phyloP scores from a whole-genome alignment of 2,888 invertebrate species.

The Agrypnus murinus region DNA sequence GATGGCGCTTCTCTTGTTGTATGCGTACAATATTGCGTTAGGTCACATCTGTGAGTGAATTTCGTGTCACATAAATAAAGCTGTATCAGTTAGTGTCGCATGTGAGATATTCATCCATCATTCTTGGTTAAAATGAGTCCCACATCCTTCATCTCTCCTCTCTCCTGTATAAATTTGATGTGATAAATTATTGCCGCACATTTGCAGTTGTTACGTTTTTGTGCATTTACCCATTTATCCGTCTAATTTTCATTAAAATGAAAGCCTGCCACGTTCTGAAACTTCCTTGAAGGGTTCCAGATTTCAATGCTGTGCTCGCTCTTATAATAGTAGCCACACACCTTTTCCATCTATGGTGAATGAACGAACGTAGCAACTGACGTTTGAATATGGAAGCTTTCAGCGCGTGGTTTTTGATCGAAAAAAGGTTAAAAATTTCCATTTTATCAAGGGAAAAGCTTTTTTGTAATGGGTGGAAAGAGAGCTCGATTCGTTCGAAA shows the following conservation, averaged over 20 bases:
- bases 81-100: slow-evolving; percentile 59
- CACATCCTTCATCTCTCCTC: slow-evolving; percentile 53
- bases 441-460: neutral
- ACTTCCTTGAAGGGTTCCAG: no score
- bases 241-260: slow-evolving; percentile 45
- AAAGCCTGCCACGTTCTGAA: slow-evolving; percentile 4
- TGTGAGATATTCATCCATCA: slow-evolving; percentile 59
- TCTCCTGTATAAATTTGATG: slow-evolving; percentile 47
- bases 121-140: slow-evolving; percentile 48
- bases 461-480: neutral
- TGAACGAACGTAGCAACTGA: slow-evolving; percentile 24
- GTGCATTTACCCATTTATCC: slow-evolving; percentile 33
- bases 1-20: slow-evolving; percentile 28
- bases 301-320: slow-evolving; percentile 3
- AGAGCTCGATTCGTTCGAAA: neutral
- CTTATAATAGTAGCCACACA: no score
- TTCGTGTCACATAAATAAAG: slow-evolving; percentile 60
- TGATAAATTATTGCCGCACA: slow-evolving; percentile 51
- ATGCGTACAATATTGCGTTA: slow-evolving; percentile 38
- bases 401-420: slow-evolving; percentile 4
- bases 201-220: slow-evolving; percentile 49
- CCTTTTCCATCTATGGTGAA: slow-evolving; percentile 26
- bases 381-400: slow-evolving; percentile 33
- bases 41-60: slow-evolving; percentile 57
- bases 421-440: slow-evolving; percentile 14